Conservation (phyloP, 2,888 invertebrate genomes). For the Brachypalpus laphriformis region DNA sequence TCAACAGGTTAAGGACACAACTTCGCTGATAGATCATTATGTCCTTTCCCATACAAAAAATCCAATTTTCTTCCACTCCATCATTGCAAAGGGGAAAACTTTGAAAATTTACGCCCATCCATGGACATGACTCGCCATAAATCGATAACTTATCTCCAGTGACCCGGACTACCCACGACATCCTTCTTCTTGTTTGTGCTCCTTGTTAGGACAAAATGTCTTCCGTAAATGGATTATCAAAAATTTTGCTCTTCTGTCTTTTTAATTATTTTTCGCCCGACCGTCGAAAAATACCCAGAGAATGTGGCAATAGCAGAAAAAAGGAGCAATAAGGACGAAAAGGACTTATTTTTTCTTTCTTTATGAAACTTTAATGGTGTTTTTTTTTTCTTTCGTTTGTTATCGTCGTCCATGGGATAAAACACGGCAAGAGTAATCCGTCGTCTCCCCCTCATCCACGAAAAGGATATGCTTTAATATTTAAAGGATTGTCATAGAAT, state of each 20-base stretch:
- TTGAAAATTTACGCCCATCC: background rate
- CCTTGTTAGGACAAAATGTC: slow-evolving; percentile 29
- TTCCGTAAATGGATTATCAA: slow-evolving; percentile 39
- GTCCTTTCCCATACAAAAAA: background rate
- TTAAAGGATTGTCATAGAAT: slow-evolving; percentile 48
- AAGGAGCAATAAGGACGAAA: background rate
- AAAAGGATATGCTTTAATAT: slow-evolving; percentile 58
- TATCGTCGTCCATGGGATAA: slow-evolving; percentile 1
- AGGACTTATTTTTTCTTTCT: background rate
- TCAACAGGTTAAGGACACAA: slow-evolving; percentile 8
- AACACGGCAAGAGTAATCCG: slow-evolving; percentile 35
- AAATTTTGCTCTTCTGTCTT: slow-evolving; percentile 18
- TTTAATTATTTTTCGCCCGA: slow-evolving; percentile 26
- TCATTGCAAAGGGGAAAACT: background rate
- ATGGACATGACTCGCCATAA: slow-evolving; percentile 18
- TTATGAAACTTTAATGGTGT: slow-evolving; percentile 17
- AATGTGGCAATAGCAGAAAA: background rate
- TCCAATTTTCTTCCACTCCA: background rate
- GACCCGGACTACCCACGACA: background rate
- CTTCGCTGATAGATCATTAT: background rate
- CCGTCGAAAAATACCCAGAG: background rate
- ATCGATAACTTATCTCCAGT: slow-evolving; percentile 25
- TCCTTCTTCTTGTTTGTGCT: slow-evolving; percentile 6
- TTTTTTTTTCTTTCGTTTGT: background rate
- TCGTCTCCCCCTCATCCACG: background rate